Conservation (phyloP, 2,113 vertebrate genomes). For the Bostrychus sinensis region DNA sequence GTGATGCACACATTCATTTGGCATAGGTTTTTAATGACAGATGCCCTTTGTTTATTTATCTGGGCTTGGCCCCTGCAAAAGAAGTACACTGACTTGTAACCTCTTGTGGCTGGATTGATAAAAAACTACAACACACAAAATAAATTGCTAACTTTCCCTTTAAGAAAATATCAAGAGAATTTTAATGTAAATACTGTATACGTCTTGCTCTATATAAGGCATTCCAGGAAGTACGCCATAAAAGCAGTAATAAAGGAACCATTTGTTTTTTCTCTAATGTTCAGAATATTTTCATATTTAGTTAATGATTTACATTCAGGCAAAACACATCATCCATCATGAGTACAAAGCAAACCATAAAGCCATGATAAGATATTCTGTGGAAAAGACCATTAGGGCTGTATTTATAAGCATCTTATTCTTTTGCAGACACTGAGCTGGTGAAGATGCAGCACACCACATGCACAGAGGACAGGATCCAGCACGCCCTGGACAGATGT, state of each 20-base stretch:
- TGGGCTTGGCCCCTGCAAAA: too few species aligned
- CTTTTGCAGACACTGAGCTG: constrained; percentile 81
- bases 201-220: background rate
- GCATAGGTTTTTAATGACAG: too few species aligned
- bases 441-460: constrained; percentile 95
- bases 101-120: too few species aligned
- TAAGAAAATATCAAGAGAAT: too few species aligned
- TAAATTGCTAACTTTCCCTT: too few species aligned
- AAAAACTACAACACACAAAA: too few species aligned
- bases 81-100: too few species aligned
- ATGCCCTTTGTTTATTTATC: too few species aligned
- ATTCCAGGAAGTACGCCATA: constrained; percentile 29
- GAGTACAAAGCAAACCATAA: background rate
- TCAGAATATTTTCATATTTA: constrained; percentile 60
- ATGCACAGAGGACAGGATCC: constrained; percentile 98
- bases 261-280: constrained; percentile 30
- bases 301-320: constrained; percentile 42
- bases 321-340: constrained; percentile 49
- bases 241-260: constrained; percentile 27
- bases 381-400: constrained; percentile 15
- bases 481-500: constrained; percentile 92
- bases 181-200: background rate
- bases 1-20: too few species aligned
- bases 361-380: constrained; percentile 21
- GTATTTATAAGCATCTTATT: background rate